Evolutionary conservation across 2,113 vertebrate genomes (phyloP).

Genomic region (Phoxinus phoxinus): DNA sequence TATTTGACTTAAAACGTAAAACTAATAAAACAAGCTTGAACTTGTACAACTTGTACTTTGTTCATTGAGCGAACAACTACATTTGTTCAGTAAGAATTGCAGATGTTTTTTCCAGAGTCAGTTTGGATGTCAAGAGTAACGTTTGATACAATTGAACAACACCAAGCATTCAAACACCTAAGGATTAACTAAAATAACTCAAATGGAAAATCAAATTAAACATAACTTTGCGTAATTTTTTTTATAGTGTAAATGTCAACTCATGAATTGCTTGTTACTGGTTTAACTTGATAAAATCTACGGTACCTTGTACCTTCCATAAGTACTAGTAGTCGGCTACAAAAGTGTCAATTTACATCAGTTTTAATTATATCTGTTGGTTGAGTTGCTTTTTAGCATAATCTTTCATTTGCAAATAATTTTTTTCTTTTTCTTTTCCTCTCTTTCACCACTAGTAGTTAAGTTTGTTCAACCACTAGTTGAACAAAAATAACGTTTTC

Average conservation of each 20-base stretch:
- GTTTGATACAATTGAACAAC: not conserved
- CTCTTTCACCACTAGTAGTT: not conserved
- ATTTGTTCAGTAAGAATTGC: not conserved
- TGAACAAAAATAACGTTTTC: constrained; percentile 20
- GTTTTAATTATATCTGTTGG: not conserved
- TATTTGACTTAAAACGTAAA: not conserved
- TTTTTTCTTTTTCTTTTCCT: not conserved
- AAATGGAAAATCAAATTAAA: not conserved
- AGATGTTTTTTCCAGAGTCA: not conserved
- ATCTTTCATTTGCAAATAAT: not conserved
- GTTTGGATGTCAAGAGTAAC: not conserved
- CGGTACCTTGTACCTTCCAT: not conserved
- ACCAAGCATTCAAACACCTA: not conserved
- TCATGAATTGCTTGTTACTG: not conserved
- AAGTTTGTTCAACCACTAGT: no score
- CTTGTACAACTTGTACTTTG: not conserved
- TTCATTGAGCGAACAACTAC: not conserved
- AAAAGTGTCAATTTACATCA: not conserved
- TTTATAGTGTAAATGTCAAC: not conserved
- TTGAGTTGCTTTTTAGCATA: not conserved
- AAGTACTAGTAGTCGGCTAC: not conserved
- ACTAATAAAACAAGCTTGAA: constrained; percentile 1
- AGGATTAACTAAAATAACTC: not conserved
- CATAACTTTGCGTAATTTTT: no score
- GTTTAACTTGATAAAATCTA: not conserved